phyloP scores from a whole-genome alignment of 2,113 vertebrate species.

The Microcebus tavaratra region DNA sequence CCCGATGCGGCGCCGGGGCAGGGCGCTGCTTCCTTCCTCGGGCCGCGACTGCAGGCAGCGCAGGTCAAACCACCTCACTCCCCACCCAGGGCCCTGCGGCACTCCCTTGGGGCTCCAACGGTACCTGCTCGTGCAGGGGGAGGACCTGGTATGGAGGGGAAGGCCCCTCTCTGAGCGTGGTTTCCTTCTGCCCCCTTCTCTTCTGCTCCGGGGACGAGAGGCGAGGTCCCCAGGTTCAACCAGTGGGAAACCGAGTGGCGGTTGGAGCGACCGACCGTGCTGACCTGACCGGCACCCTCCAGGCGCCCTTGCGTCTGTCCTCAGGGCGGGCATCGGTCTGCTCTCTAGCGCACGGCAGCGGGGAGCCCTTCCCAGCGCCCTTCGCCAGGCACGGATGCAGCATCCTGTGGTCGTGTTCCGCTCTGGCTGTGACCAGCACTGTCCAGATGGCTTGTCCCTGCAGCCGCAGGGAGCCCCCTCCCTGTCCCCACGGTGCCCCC shows the following conservation, averaged over 20 bases:
- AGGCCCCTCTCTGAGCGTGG: neutral
- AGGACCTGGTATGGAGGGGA: neutral
- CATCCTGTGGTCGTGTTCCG: accelerated
- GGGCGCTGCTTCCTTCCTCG: neutral
- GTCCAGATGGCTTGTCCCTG: neutral
- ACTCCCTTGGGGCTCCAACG: neutral
- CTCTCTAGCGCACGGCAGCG: neutral
- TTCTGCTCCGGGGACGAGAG: neutral
- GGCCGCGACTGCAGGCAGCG: neutral
- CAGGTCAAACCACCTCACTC: neutral
- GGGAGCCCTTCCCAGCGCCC: neutral
- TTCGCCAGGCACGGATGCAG: neutral
- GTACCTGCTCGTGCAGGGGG: neutral
- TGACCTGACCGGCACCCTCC: no score
- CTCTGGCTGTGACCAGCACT: no score
- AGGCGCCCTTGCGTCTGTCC: neutral
- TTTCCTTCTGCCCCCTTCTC: neutral
- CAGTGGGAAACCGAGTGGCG: accelerated
- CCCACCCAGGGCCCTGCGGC: neutral
- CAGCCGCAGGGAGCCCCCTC: neutral
- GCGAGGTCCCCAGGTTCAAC: neutral
- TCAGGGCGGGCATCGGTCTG: neutral
- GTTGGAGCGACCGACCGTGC: accelerated
- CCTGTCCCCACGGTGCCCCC: neutral
- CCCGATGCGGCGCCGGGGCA: no score